These are phyloP conservation scores for Psophia crepitans DNA, from an alignment of 2,113 vertebrate genomes.

Conservation along the genomic window DNA sequence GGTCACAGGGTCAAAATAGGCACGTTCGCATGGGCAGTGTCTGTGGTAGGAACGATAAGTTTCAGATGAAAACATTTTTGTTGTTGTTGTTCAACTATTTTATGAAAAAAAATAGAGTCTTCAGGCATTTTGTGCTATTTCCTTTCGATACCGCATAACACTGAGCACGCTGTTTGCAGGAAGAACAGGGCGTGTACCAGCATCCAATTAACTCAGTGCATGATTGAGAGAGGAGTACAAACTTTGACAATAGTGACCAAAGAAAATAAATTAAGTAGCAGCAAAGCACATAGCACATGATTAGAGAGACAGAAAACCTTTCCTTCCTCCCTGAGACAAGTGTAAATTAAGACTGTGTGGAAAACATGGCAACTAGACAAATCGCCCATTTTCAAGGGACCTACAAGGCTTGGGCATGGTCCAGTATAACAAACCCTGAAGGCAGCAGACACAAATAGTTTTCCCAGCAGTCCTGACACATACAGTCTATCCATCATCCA, in stretches of 20 bases:
- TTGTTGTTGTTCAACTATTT: not conserved
- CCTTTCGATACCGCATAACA: not conserved
- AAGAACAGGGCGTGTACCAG: not conserved
- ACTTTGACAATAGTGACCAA: not conserved
- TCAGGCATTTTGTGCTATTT: not conserved
- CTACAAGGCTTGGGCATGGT: not conserved
- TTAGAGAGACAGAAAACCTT: not conserved
- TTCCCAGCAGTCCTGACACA: not conserved
- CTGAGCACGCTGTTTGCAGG: not conserved
- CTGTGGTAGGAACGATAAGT: not conserved
- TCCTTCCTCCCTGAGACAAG: not conserved
- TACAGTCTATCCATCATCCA: not conserved
- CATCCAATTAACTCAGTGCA: not conserved
- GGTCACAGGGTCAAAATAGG: not conserved
- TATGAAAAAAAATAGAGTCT: not conserved
- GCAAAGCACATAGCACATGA: not conserved
- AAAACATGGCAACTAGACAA: not conserved
- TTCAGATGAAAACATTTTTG: not conserved
- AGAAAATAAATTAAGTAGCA: constrained; percentile 3
- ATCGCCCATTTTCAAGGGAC: not conserved
- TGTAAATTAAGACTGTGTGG: not conserved
- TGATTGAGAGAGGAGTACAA: not conserved
- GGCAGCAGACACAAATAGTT: not conserved
- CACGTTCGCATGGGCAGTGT: not conserved
- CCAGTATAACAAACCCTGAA: not conserved